A percentile compares a stretch with the other conserved stretches of the same genome.
phyloP scores from a whole-genome alignment of 1,140 invertebrate genomes.

The Scylla paramamosain region DNA sequence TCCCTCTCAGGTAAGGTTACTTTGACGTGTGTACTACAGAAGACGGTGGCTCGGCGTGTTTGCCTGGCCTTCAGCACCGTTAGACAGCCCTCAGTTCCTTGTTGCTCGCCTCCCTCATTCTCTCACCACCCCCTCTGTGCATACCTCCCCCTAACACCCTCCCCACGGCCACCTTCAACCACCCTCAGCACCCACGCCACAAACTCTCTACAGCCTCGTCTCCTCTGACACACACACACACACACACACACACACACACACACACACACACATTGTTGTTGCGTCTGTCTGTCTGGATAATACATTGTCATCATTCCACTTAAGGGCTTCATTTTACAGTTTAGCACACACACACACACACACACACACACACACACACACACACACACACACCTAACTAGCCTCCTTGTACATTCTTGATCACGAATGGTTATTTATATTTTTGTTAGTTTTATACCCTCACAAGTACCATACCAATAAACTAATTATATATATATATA shows the following conservation, averaged over 20 bases:
- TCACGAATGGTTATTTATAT: too few species aligned
- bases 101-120: slow-evolving; percentile 14
- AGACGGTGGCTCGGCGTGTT: not conserved
- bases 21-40: not conserved
- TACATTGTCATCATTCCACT: not conserved
- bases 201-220: not conserved
- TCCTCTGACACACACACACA: not conserved
- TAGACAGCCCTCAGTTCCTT: slow-evolving; percentile 39
- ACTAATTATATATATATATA: too few species aligned
- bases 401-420: too few species aligned
- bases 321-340: not conserved
- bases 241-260: too few species aligned
- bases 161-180: not conserved
- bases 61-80: slow-evolving; percentile 36
- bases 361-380: not conserved
- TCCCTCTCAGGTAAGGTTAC: not conserved
- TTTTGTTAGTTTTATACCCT: too few species aligned
- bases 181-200: not conserved
- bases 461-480: too few species aligned
- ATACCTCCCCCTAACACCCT: not conserved
- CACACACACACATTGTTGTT: too few species aligned
- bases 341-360: not conserved
- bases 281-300: not conserved
- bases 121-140: not conserved
- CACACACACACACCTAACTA: slow-evolving; percentile 32